These are phyloP conservation scores for Pseudomyrmex dendroicus DNA, from an alignment of 1,140 invertebrate genomes.

Conservation along the genomic window DNA sequence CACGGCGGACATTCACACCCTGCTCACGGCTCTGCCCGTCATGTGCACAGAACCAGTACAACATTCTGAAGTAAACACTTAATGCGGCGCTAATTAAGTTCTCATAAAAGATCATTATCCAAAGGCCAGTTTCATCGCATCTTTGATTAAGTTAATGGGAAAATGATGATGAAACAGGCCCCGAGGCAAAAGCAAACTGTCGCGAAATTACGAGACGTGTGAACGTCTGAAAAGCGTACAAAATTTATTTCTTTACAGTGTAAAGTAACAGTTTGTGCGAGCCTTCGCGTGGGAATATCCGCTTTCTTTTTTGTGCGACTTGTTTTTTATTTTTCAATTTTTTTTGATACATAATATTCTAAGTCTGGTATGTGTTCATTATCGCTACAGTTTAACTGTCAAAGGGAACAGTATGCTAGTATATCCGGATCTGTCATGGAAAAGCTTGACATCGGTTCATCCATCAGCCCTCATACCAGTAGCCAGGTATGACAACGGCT, in stretches of 20 bases:
- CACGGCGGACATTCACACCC: conserved; percentile 95
- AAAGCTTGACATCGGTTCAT: conserved; percentile 91
- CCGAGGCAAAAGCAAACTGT: too few species aligned
- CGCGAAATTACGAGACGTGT: too few species aligned
- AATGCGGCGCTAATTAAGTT: not conserved
- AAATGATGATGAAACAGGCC: not conserved
- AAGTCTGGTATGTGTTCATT: conserved; percentile 64
- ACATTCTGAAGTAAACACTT: conserved; percentile 81
- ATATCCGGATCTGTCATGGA: conserved; percentile 92
- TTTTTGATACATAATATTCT: conserved; percentile 28
- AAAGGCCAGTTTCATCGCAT: too few species aligned
- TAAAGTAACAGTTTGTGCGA: not conserved
- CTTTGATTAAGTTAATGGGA: not conserved
- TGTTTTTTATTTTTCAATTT: conserved; percentile 17
- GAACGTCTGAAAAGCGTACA: too few species aligned
- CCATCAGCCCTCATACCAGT: conserved; percentile 89
- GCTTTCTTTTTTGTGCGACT: not conserved
- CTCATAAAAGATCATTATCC: not conserved
- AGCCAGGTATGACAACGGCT: conserved; percentile 87
- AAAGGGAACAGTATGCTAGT: conserved; percentile 93
- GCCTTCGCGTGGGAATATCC: conserved; percentile 28
- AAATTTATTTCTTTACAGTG: too few species aligned
- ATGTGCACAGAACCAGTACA: conserved; percentile 87
- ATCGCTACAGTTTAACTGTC: conserved; percentile 87
- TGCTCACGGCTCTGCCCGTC: conserved; percentile 91